phyloP scores from a whole-genome alignment of 2,113 vertebrate species.

The Rafetus swinhoei region DNA sequence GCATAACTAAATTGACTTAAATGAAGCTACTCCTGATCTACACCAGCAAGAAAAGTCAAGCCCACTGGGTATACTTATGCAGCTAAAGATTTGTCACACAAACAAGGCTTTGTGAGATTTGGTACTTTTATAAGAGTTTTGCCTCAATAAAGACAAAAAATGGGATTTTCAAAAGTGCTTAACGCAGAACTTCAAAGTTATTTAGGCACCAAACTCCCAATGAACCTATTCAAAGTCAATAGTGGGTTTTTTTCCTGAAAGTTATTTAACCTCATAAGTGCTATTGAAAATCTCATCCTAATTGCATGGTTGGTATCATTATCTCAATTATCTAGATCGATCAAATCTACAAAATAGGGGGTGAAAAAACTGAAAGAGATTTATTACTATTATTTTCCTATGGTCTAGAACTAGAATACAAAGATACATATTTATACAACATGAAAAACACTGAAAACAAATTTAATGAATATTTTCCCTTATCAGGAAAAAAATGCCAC shows the following conservation, averaged over 20 bases:
- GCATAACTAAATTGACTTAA: not conserved
- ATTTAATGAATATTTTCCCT: not conserved
- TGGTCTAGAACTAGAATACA: not conserved
- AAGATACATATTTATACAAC: not conserved
- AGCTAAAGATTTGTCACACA: not conserved
- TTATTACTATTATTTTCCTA: not conserved
- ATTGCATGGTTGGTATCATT: not conserved
- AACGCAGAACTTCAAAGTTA: not conserved
- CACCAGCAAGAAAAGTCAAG: not conserved
- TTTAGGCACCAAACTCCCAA: not conserved
- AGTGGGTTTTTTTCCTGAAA: not conserved
- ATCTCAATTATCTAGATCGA: not conserved
- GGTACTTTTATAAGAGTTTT: not conserved
- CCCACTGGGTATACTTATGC: not conserved
- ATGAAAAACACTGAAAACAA: not conserved
- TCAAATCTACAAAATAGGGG: not conserved
- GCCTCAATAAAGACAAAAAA: not conserved
- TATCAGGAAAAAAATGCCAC: not conserved
- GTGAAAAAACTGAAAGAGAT: not conserved
- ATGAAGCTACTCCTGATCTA: slow-evolving; percentile 26
- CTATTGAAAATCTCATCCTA: not conserved
- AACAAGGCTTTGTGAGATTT: not conserved
- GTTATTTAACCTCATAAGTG: not conserved
- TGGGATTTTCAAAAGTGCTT: not conserved
- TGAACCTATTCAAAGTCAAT: not conserved